Conservation (phyloP, 1,140 invertebrate genomes). For the Lasioglossum baleicum region DNA sequence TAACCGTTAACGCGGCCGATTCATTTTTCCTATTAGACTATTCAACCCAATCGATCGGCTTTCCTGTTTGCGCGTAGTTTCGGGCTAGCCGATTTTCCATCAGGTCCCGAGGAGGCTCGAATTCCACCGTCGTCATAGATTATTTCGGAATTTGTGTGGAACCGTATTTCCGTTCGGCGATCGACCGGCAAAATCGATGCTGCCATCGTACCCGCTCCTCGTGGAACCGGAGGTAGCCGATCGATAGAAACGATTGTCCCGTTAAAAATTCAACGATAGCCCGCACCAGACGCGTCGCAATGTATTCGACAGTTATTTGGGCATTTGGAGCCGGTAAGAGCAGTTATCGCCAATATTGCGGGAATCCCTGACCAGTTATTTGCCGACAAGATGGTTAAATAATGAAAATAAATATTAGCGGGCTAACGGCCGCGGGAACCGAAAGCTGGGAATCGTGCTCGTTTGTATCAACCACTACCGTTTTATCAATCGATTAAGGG, state of each 20-base stretch:
- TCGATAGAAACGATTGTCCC: slow-evolving; percentile 43
- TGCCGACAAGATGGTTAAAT: slow-evolving; percentile 42
- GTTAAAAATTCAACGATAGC: slow-evolving; percentile 53
- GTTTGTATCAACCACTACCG: not conserved
- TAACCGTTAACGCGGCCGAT: too few relatives aligned
- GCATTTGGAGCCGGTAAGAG: slow-evolving; percentile 33
- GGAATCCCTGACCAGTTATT: slow-evolving; percentile 39
- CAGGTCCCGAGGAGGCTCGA: slow-evolving; percentile 9
- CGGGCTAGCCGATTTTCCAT: too few relatives aligned
- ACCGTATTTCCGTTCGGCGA: slow-evolving; percentile 34
- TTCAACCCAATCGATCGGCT: too few relatives aligned
- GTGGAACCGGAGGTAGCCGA: not conserved
- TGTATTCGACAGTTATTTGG: slow-evolving; percentile 44
- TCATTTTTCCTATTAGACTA: too few relatives aligned
- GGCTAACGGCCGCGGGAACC: not conserved
- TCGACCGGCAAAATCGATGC: slow-evolving; percentile 29
- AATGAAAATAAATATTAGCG: slow-evolving; percentile 46
- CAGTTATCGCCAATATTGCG: slow-evolving; percentile 43
- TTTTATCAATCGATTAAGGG: not conserved
- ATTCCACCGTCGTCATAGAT: slow-evolving; percentile 39
- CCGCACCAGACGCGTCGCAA: slow-evolving; percentile 14
- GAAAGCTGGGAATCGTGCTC: not conserved
- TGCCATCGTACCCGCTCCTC: not conserved
- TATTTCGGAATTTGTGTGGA: slow-evolving; percentile 42
- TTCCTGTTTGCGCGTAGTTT: too few relatives aligned